These are phyloP conservation scores for Caenorhabditis brenneri DNA, from an alignment of 1,140 invertebrate species.

Conservation along the genomic window DNA sequence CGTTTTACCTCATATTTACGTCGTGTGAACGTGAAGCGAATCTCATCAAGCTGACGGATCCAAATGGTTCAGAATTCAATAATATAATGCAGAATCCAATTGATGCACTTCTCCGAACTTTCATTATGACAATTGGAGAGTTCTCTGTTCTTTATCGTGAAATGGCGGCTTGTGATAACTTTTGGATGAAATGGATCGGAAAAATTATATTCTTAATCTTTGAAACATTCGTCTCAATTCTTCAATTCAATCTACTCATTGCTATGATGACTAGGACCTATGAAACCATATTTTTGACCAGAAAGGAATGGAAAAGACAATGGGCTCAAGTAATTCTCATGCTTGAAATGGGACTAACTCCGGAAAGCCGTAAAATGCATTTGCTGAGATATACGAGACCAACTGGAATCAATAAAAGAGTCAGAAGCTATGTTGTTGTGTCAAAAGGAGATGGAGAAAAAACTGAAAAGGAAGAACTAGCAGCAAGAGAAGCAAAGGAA, in stretches of 20 bases:
- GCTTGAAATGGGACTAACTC: constrained; percentile 88
- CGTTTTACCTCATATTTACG: constrained; percentile 87
- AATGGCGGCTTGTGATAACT: constrained; percentile 79
- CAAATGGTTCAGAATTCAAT: constrained; percentile 55
- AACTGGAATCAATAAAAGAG: constrained; percentile 81
- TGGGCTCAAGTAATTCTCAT: constrained; percentile 95
- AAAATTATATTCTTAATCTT: constrained; percentile 85
- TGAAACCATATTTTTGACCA: constrained; percentile 87
- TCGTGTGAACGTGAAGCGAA: constrained; percentile 77
- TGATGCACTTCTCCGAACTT: constrained; percentile 93
- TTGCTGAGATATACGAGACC: constrained; percentile 89
- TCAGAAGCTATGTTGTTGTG: constrained; percentile 33
- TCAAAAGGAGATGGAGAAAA: constrained; percentile 9
- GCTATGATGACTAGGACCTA: constrained; percentile 99
- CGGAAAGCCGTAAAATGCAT: constrained; percentile 82
- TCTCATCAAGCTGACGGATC: constrained; percentile 6
- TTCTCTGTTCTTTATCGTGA: constrained; percentile 90
- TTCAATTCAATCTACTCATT: constrained; percentile 96
- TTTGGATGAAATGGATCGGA: constrained; percentile 35
- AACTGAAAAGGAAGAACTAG: constrained; percentile 29
- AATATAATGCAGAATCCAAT: constrained; percentile 76
- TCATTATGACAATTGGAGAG: constrained; percentile 94
- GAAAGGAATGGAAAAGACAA: constrained; percentile 96
- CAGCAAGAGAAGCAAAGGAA: constrained; percentile 15
- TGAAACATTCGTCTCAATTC: constrained; percentile 91